A percentile compares a stretch with the other conserved stretches of the same genome.
Conservation (phyloP, 2,113 vertebrate genomes). For the Brienomyrus brachyistius region DNA sequence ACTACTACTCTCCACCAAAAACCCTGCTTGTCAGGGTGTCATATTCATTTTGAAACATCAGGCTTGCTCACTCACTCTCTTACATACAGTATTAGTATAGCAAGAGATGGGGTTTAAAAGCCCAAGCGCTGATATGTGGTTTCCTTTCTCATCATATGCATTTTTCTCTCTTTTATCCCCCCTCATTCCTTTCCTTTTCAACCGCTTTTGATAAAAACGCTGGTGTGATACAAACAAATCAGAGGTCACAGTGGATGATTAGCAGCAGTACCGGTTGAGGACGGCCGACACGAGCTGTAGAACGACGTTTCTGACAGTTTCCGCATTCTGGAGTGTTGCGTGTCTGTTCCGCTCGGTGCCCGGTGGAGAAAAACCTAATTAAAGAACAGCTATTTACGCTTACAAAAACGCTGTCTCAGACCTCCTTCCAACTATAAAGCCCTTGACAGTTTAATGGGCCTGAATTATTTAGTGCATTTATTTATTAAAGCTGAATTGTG, state of each 20-base stretch:
- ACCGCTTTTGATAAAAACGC: neutral
- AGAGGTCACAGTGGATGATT: neutral
- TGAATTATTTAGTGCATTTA: constrained; percentile 12
- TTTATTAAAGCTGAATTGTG: constrained; percentile 12
- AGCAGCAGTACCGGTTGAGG: neutral
- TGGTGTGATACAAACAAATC: neutral
- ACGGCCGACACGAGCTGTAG: neutral
- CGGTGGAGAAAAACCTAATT: constrained; percentile 9
- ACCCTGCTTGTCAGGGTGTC: neutral
- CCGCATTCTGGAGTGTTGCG: no score
- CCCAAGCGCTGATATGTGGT: neutral
- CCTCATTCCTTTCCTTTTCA: neutral
- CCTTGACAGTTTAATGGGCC: constrained; percentile 7
- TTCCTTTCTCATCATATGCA: neutral
- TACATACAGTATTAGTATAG: neutral
- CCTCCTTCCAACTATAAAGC: constrained; percentile 4
- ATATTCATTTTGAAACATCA: neutral
- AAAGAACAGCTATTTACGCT: constrained; percentile 5
- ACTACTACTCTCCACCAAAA: neutral
- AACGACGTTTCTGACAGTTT: neutral
- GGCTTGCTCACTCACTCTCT: neutral
- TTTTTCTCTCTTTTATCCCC: neutral
- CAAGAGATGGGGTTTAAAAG: neutral
- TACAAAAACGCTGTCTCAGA: constrained; percentile 10
- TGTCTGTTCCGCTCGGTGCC: neutral